Percentiles rank a stretch among this genome's conserved stretches.
Conservation (phyloP, 1,140 invertebrate genomes). For the Parasteatoda tepidariorum region DNA sequence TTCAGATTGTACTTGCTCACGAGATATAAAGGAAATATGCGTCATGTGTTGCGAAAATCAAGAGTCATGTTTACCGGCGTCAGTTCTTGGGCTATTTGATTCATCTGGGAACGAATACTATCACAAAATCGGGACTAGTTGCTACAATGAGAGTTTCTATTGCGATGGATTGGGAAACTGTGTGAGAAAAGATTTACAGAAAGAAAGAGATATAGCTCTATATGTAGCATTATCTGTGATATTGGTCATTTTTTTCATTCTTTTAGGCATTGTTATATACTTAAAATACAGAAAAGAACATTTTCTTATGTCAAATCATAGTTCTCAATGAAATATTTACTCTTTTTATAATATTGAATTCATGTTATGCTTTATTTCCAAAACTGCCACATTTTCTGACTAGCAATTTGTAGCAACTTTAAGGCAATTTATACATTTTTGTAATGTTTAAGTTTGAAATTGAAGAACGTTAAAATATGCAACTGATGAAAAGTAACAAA, state of each 20-base stretch:
- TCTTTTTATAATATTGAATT: too few species aligned
- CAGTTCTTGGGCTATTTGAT: neutral
- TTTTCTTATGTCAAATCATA: too few species aligned
- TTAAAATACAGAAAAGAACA: too few species aligned
- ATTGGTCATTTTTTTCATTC: neutral
- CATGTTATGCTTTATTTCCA: too few species aligned
- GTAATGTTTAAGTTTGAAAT: too few species aligned
- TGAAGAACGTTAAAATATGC: too few species aligned
- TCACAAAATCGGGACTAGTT: neutral
- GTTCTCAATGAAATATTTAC: too few species aligned
- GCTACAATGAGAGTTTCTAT: neutral
- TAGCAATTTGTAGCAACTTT: too few species aligned
- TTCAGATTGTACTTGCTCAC: neutral
- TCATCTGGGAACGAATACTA: neutral
- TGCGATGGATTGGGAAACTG: conserved; percentile 20
- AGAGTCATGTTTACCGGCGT: conserved; percentile 16
- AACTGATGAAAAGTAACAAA: too few species aligned
- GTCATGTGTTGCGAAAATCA: conserved; percentile 8
- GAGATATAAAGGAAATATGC: neutral
- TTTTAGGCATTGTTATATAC: neutral
- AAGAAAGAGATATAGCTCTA: neutral
- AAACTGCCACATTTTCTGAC: too few species aligned
- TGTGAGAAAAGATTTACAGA: neutral
- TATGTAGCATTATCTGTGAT: neutral
- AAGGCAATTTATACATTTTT: too few species aligned